Percentiles rank a stretch among this genome's conserved stretches.
phyloP scores from a whole-genome alignment of 2,113 vertebrate genomes.

The Caloenas nicobarica region DNA sequence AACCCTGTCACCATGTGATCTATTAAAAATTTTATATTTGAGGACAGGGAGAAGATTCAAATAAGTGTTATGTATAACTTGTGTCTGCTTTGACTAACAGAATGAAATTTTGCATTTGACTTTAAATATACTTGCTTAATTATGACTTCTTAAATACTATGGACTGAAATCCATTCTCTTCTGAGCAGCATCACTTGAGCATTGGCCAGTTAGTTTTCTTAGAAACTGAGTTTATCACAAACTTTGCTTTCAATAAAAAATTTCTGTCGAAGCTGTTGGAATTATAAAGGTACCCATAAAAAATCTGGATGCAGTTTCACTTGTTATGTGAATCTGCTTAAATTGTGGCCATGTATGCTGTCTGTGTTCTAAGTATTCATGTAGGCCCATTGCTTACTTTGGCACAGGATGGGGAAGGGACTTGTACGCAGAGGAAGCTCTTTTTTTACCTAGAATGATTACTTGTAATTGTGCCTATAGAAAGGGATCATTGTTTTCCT shows the following conservation, averaged over 20 bases:
- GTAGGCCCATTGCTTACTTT: not conserved
- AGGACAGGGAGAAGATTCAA: not conserved
- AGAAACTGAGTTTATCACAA: not conserved
- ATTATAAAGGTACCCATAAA: not conserved
- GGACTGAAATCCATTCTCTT: not conserved
- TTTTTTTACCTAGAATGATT: not conserved
- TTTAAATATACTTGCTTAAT: not conserved
- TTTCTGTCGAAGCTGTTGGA: not conserved
- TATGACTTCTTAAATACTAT: not conserved
- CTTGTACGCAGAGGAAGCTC: not conserved
- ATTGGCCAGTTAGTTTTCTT: not conserved
- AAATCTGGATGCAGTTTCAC: not conserved
- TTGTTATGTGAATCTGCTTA: not conserved
- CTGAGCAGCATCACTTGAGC: not conserved
- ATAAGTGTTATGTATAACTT: not conserved
- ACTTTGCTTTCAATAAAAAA: not conserved
- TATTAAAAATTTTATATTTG: not conserved
- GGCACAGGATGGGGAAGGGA: slow-evolving; percentile 9
- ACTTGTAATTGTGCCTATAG: not conserved
- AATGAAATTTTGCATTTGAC: not conserved
- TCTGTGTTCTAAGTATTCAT: not conserved
- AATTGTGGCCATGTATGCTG: not conserved
- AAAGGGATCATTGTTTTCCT: not conserved
- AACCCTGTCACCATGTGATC: not conserved
- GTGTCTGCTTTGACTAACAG: not conserved